These are phyloP conservation scores for Neria commutata DNA, from an alignment of 2,888 invertebrate species.

Conservation along the genomic window DNA sequence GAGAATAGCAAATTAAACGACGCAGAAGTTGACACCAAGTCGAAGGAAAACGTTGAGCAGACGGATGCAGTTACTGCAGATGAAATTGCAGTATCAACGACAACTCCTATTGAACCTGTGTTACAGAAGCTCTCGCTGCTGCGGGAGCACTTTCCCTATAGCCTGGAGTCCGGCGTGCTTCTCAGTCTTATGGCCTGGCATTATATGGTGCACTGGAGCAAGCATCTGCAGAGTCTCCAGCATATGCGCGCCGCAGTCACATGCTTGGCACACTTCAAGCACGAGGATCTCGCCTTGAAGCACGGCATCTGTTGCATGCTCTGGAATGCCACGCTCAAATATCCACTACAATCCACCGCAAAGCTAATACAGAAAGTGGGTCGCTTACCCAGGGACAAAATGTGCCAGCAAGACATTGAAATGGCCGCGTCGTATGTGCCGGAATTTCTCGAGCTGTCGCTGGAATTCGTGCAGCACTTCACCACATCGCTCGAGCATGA, in stretches of 20 bases:
- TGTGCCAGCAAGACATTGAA: constrained; percentile 79
- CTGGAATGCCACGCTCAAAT: constrained; percentile 89
- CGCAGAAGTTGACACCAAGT: neutral
- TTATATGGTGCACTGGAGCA: constrained; percentile 86
- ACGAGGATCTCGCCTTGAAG: constrained; percentile 62
- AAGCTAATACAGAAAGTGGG: constrained; percentile 82
- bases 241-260: constrained; percentile 74
- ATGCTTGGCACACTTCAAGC: constrained; percentile 66
- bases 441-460: constrained; percentile 68
- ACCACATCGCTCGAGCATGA: constrained; percentile 49
- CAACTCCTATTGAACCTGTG: constrained; percentile 56
- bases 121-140: constrained; percentile 71
- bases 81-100: neutral
- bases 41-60: too few species aligned
- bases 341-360: constrained; percentile 76
- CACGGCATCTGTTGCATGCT: constrained; percentile 84
- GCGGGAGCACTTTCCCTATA: constrained; percentile 83
- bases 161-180: constrained; percentile 78
- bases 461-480: constrained; percentile 54
- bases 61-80: constrained; percentile 10
- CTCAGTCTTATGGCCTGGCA: constrained; percentile 92
- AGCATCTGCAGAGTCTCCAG: constrained; percentile 70
- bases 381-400: constrained; percentile 82
- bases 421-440: constrained; percentile 70
- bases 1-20: constrained; percentile 2